Evolutionary conservation across 1,140 invertebrate genomes (phyloP), one percentile per base, ranked within the genome.

Genomic region (Agrypnia vestita): DNA sequence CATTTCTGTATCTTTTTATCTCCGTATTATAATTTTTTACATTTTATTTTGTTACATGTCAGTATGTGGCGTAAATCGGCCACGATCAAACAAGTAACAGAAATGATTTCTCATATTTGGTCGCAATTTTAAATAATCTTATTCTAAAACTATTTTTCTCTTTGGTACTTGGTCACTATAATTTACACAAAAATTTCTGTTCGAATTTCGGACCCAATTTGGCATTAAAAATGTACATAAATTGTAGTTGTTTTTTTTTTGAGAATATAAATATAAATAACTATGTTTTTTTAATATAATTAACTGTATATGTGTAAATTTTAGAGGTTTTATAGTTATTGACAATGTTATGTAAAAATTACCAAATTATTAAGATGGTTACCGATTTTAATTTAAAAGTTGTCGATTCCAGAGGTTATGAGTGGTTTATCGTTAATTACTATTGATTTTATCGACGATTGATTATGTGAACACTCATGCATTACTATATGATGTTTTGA

Each of bases 301-400:
- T 69, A 69, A 59, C 19, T 78, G 61, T 59, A 73, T 47, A 64
- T 79, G 71, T 81, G 59, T 74, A 78, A 61, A 78, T 78, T 78
- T 78, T 83, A 83, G 82, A 80, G 76, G 82, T 83, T 83, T 83
- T 83, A 83, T 83, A 83, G 82, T 78, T 82, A 82, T 78, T 78
- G 71, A 83, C 67, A 74, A 79, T 77, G 81, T 80, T 80, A 78
- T 83, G 78, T 83, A 78, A 83, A 80, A 80, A 80, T 78, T 83
- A 83, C 82, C 82, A 83, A 83, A 83, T 83, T 83, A 80, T 83
- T 83, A 78, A 83, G 55, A 83, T 83, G 82, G 82, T 83, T 83
- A 83, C 82, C 82, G 81, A 82, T 80, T 80, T 83, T 78, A 79
- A 80, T 78, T 78, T 76, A 80, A 73, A 72, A 62, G 55, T 82